Conservation (phyloP, 2,888 invertebrate species). For the Lepidochitona cinerea region DNA sequence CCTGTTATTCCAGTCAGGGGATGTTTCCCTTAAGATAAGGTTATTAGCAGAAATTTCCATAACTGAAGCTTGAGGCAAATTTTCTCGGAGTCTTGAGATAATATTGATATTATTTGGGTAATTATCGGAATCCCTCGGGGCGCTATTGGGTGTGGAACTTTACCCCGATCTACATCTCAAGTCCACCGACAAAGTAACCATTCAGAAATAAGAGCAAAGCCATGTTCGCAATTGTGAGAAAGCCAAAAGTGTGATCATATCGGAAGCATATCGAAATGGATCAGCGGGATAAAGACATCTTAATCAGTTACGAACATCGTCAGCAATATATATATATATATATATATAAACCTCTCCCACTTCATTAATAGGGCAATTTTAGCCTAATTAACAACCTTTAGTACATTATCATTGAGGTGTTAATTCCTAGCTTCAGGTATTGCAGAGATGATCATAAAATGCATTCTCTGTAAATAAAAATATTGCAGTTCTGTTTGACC, state of each 20-base stretch:
- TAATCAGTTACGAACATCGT: too few relatives aligned
- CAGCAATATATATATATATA: too few relatives aligned
- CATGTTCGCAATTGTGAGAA: constrained; percentile 1
- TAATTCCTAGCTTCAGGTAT: too few relatives aligned
- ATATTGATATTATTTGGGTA: constrained; percentile 2
- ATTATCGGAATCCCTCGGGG: background rate
- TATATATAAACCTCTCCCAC: too few relatives aligned
- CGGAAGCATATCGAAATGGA: too few relatives aligned
- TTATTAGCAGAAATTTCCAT: constrained; percentile 1
- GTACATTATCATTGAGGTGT: too few relatives aligned
- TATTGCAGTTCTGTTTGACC: too few relatives aligned
- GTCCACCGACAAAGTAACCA: background rate
- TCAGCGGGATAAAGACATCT: too few relatives aligned
- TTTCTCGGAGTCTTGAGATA: background rate
- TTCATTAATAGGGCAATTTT: too few relatives aligned
- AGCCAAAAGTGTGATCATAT: constrained; percentile 4
- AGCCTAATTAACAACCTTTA: too few relatives aligned
- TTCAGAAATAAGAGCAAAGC: constrained; percentile 4
- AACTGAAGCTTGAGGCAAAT: background rate
- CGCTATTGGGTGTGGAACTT: background rate
- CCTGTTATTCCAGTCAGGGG: background rate
- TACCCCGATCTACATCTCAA: background rate
- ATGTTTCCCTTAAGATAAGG: background rate
- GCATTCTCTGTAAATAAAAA: too few relatives aligned
- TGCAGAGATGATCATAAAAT: too few relatives aligned